Evolutionary conservation across 1,140 invertebrate species (phyloP), one percentile per base, ranked within the genome.

Genomic region (Druon quercuslanigerum): DNA sequence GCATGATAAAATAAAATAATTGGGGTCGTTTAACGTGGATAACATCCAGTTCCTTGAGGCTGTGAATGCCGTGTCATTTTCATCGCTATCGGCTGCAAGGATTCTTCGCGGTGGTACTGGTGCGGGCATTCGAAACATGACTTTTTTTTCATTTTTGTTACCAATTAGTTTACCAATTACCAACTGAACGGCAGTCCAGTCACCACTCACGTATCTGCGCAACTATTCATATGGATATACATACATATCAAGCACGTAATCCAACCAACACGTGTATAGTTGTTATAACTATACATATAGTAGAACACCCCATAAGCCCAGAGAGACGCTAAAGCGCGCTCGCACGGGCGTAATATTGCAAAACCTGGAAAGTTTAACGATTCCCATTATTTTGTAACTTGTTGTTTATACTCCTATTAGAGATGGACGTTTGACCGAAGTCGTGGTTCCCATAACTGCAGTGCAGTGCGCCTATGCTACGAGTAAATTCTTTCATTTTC

Each of bases 331-430:
- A 66, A 66, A 46, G 60, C 25, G 57, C 57, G 20, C 79, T 79
- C 60, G 76, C 51, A 51, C 66, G 17, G 57, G 54, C 51, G 46
- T 16, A 66, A 66, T 57, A 79, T 89, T 89, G 84, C 86, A 84
- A 88, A 87, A 87, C 50, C 78, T 77, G 79, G 86, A 87, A 89
- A 87, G 84, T 90, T 85, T 85, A 86, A 88, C 83, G 84, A 87
- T 88, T 84, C 84, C 75, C 60, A 84, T 89, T 85, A 89, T 89
- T 88, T 82, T 85, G 83, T 79, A 85, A 86, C 75, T 74, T 78
- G 72, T 74, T 74, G 57, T 78, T 83, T 82, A 78, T 76, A 72
- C 50, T 71, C 50, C 52, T 50, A 75, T 74, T 80, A 81, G 76
- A 82, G 79, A 85, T 83, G 80, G 74, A 72, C 76, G 71, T 52